A percentile compares a stretch with the other conserved stretches of the same genome.
These are phyloP conservation scores for Rhyzopertha dominica DNA, from an alignment of 1,140 invertebrate genomes.

Conservation along the genomic window DNA sequence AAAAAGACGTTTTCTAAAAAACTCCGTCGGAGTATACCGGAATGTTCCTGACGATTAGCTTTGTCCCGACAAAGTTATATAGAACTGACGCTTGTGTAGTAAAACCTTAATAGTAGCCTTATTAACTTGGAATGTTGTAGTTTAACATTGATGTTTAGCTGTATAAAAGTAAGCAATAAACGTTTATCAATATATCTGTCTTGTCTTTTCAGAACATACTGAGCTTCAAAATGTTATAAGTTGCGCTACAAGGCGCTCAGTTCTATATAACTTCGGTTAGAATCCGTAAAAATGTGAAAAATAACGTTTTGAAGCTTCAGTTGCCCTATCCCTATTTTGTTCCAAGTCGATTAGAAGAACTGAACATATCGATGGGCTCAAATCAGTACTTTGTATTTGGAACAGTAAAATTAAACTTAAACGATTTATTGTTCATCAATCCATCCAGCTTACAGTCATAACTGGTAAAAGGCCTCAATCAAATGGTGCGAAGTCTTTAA, in stretches of 20 bases:
- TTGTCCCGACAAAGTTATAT: slow-evolving; percentile 42
- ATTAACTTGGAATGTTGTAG: slow-evolving; percentile 18
- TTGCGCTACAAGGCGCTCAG: slow-evolving; percentile 33
- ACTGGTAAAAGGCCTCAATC: too few relatives aligned
- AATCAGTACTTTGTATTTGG: too few relatives aligned
- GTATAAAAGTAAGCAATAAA: slow-evolving; percentile 21
- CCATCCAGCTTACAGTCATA: too few relatives aligned
- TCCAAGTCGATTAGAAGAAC: background rate
- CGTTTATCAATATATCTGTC: slow-evolving; percentile 22
- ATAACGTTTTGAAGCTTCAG: slow-evolving; percentile 45
- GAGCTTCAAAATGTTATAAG: slow-evolving; percentile 44
- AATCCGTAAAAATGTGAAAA: slow-evolving; percentile 18
- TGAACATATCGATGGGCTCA: background rate
- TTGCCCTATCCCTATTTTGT: slow-evolving; percentile 12
- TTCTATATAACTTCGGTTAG: slow-evolving; percentile 44
- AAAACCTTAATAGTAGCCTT: too few relatives aligned
- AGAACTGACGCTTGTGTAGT: slow-evolving; percentile 42
- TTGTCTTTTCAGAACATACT: slow-evolving; percentile 36
- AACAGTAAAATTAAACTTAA: too few relatives aligned
- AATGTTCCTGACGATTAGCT: too few relatives aligned
- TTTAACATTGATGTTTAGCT: slow-evolving; percentile 13
- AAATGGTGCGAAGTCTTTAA: too few relatives aligned
- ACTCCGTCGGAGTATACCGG: too few relatives aligned
- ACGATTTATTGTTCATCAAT: too few relatives aligned
- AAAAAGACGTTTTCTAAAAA: slow-evolving; percentile 24